Conservation (phyloP, 2,797 vertebrate species). For the Esox lucius region DNA sequence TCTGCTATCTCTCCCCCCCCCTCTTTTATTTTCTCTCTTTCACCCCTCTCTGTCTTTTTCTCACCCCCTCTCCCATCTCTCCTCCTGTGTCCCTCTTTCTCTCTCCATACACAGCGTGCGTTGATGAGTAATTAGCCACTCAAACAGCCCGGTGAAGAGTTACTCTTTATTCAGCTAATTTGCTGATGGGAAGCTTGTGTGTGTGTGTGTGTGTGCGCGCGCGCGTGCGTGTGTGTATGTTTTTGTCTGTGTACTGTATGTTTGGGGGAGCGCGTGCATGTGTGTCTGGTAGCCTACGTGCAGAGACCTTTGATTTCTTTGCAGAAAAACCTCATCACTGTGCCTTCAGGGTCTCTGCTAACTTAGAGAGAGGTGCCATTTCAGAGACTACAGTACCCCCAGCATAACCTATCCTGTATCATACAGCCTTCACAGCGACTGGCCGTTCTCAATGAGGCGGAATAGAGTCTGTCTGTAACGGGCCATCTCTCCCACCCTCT, state of each 20-base stretch:
- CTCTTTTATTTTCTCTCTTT: conserved; percentile 12
- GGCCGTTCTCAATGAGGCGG: conserved; percentile 32
- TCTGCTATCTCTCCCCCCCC: too few relatives aligned
- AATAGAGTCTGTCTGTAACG: conserved; percentile 37
- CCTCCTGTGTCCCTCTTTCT: conserved; percentile 3
- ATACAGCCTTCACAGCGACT: conserved; percentile 1
- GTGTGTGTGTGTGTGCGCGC: conserved; percentile 29
- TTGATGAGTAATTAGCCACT: conserved; percentile 75
- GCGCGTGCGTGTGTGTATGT: conserved; percentile 49
- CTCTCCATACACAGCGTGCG: conserved; percentile 65
- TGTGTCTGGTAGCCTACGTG: conserved; percentile 26
- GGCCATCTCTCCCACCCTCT: conserved; percentile 15
- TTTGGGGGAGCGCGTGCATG: conserved; percentile 41
- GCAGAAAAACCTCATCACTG: conserved; percentile 9
- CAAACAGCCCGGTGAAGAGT: conserved; percentile 66
- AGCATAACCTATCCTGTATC: conserved; percentile 6
- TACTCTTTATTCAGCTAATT: conserved; percentile 72
- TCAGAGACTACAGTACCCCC: not conserved
- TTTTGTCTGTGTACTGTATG: conserved; percentile 21
- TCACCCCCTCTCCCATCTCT: not conserved
- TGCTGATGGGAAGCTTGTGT: conserved; percentile 54
- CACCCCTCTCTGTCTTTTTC: conserved; percentile 32
- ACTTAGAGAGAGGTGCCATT: conserved; percentile 21
- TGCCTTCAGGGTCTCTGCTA: conserved; percentile 6
- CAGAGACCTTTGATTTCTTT: conserved; percentile 8